A percentile compares a stretch with the other conserved stretches of the same genome.
Conservation (phyloP, 2,888 invertebrate species). For the Rhamphomyia laevipes region DNA sequence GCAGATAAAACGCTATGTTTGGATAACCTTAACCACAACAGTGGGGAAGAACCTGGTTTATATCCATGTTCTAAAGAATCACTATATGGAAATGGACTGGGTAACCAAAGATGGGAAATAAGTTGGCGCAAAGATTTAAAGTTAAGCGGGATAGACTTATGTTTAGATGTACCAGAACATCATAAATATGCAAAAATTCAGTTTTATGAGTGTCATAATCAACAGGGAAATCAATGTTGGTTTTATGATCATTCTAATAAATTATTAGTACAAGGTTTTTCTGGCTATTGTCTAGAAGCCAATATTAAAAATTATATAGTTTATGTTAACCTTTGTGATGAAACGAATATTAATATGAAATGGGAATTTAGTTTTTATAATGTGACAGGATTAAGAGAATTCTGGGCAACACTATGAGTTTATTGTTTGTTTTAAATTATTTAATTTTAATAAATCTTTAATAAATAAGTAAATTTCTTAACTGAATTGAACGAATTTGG, state of each 20-base stretch:
- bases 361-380: constrained; percentile 32
- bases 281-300: constrained; percentile 64
- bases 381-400: constrained; percentile 28
- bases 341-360: constrained; percentile 26
- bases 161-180: constrained; percentile 73
- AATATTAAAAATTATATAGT: constrained; percentile 50
- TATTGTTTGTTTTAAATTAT: no score
- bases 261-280: constrained; percentile 39
- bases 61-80: no score
- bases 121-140: constrained; percentile 26
- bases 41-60: constrained; percentile 27
- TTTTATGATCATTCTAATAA: constrained; percentile 57
- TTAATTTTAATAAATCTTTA: no score
- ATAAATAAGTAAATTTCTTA: no score
- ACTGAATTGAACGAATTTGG: no score
- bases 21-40: constrained; percentile 47
- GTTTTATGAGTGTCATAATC: constrained; percentile 78
- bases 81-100: constrained; percentile 23
- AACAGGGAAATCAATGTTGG: constrained; percentile 89
- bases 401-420: no score
- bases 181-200: constrained; percentile 59
- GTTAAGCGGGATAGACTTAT: constrained; percentile 47
- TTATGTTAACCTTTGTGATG: constrained; percentile 57
- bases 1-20: constrained; percentile 54
- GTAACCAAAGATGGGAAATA: constrained; percentile 27